phyloP scores from a whole-genome alignment of 2,113 vertebrate genomes.

The Engystomops pustulosus region DNA sequence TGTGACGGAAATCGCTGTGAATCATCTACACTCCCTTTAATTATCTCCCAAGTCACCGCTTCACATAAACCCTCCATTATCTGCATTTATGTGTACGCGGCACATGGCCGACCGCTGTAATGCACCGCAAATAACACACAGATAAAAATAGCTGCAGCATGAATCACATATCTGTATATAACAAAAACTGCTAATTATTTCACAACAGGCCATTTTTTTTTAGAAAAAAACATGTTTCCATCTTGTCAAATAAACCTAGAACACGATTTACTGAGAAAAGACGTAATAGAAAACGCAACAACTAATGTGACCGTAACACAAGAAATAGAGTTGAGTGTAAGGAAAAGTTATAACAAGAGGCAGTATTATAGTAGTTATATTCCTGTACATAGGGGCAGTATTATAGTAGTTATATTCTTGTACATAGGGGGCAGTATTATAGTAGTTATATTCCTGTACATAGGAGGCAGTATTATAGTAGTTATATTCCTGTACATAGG shows the following conservation, averaged over 20 bases:
- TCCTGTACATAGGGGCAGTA: too few species aligned
- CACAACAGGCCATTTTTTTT: neutral
- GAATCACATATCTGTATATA: neutral
- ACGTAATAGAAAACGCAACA: neutral
- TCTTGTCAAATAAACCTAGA: neutral
- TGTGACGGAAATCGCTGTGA: neutral
- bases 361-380: too few species aligned
- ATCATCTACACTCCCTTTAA: neutral
- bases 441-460: too few species aligned
- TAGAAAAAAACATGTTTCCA: neutral
- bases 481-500: too few species aligned
- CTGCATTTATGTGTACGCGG: neutral
- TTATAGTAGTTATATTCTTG: too few species aligned
- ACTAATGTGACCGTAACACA: too few species aligned
- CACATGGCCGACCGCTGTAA: neutral
- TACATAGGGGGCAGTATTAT: too few species aligned
- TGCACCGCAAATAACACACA: neutral
- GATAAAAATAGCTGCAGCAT: neutral
- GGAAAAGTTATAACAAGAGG: too few species aligned
- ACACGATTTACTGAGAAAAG: neutral
- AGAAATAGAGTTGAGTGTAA: too few species aligned
- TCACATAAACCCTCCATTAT: slow-evolving; percentile 18
- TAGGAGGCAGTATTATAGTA: too few species aligned
- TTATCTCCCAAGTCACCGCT: neutral
- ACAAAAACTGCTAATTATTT: too few species aligned